Conservation (phyloP, 2,797 vertebrate genomes). For the Lepidocolaptes lacrymiger region DNA sequence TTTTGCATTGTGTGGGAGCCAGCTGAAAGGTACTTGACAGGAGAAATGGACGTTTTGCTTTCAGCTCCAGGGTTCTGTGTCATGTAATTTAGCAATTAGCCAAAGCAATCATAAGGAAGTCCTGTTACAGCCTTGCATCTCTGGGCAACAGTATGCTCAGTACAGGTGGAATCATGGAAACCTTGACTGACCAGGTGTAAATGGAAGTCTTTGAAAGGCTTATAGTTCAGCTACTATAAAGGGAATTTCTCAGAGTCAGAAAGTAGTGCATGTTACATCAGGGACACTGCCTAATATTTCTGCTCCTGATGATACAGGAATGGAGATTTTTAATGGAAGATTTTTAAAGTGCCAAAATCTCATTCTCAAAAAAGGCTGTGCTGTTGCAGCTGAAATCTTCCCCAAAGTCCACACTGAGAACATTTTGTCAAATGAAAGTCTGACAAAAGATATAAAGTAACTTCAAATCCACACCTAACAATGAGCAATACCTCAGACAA, state of each 20-base stretch:
- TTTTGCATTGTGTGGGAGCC: neutral
- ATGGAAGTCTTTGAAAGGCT: neutral
- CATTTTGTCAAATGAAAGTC: neutral
- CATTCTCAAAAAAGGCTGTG: neutral
- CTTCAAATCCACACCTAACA: neutral
- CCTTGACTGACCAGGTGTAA: neutral
- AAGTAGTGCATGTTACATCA: neutral
- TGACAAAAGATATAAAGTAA: neutral
- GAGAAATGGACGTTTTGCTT: neutral
- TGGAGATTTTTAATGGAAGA: neutral
- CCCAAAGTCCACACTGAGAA: neutral
- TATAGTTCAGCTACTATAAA: neutral
- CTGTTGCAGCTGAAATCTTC: neutral
- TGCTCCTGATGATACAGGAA: neutral
- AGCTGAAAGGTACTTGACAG: neutral
- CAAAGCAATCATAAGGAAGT: neutral
- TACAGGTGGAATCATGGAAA: neutral
- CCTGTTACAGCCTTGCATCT: neutral
- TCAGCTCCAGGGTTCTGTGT: neutral
- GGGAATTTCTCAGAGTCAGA: neutral
- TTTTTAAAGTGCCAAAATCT: neutral
- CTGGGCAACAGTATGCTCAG: neutral
- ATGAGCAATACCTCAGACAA: neutral
- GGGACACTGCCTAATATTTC: neutral
- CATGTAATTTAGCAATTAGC: neutral